Evolutionary conservation across 1,140 invertebrate genomes (phyloP).

Genomic region (Cotesia glomerata): DNA sequence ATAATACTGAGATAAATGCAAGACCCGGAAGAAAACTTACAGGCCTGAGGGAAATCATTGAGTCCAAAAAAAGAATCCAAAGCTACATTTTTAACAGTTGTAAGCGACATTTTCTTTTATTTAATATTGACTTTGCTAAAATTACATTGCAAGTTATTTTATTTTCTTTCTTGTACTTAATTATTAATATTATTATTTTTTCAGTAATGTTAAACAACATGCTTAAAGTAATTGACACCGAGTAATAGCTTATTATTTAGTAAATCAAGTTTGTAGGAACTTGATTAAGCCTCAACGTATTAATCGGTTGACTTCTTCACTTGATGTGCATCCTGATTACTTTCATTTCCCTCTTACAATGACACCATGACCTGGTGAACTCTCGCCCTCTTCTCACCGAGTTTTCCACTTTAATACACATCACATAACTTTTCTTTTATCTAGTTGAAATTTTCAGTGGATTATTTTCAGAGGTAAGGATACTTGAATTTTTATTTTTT

Average conservation of each 20-base stretch:
- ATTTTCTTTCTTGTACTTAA: not conserved
- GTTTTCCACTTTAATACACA: not conserved
- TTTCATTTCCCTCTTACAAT: not conserved
- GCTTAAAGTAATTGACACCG: no score
- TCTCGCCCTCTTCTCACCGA: conserved; percentile 1
- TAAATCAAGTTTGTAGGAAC: no score
- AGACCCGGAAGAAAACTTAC: conserved; percentile 1
- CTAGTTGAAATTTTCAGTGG: not conserved
- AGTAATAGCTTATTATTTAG: no score
- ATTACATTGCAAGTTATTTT: not conserved
- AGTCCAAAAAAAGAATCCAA: not conserved
- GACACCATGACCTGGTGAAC: conserved; percentile 16
- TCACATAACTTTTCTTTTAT: not conserved
- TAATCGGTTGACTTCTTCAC: not conserved
- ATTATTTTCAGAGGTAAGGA: not conserved
- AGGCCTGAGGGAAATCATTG: conserved; percentile 21
- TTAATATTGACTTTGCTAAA: not conserved
- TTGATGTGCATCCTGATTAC: conserved; percentile 6
- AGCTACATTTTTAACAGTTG: not conserved
- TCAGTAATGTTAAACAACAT: no score
- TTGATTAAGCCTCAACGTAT: not conserved
- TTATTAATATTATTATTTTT: no score
- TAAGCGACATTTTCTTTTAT: not conserved
- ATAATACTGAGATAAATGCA: not conserved
- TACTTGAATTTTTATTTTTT: no score